Base-by-base conservation (phyloP, 2,888 invertebrate genomes). In the Polymixis lichenea region DNA sequence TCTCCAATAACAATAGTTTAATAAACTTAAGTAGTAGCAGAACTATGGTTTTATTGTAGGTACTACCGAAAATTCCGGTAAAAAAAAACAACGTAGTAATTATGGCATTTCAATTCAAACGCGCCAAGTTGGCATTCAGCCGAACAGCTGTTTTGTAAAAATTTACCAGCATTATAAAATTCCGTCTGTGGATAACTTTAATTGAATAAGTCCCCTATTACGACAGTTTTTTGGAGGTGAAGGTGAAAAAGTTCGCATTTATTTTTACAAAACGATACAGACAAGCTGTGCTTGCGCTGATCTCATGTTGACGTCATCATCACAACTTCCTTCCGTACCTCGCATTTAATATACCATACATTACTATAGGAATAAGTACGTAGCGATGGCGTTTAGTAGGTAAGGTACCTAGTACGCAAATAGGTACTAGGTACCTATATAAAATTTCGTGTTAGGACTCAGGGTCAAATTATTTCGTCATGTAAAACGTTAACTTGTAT, bases 261-360 rank as follows among this genome's bases (percentile, higher is more conserved):
- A 75, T 68, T 78, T n/a, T 80, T 66, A 68, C 68, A 76, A 80
- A 85, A 78, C 81, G 80, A 89, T 84, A 88, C 88, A 90, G 89
- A 86, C 85, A 87, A 77, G 78, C 84, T 85, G 84, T 77, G 86
- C 88, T 83, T 80, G 89, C 89, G 92, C 88, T 92, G 92, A 93
- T 92, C 90, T 92, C 91, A 92, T 88, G 64, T 77, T 95, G 93
- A 94, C 94, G 93, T 95, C 94, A 94, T 78, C 93, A 94, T 77
- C 78, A 73, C 84, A 85, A 89, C 88, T 93, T 94, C 93, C 94
- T 93, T 94, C 92, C 92, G 90, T 91, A 71, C 80, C 83, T 69
- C 65, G 67, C 68, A 75, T 74, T 80, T 55, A 72, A 82, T 82
- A 77, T 70, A 56, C 22, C 32, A 49, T 56, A 38, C n/a, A 28